Conservation (phyloP, 2,888 invertebrate species). For the Andrena chrysosceles region DNA sequence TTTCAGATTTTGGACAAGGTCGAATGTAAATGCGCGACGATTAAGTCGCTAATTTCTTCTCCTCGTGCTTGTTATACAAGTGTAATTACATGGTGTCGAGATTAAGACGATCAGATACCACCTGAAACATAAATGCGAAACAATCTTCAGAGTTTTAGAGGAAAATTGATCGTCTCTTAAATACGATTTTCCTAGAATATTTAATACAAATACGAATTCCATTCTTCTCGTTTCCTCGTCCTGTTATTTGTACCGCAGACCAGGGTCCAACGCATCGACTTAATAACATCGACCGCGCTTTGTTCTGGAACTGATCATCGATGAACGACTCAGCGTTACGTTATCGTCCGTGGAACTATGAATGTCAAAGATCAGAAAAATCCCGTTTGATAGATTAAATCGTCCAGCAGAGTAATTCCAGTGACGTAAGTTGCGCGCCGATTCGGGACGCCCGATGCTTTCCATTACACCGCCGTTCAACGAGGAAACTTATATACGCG, state of each 20-base stretch:
- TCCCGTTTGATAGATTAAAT: neutral
- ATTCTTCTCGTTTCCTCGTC: neutral
- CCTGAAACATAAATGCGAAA: too few relatives aligned
- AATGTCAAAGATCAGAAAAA: constrained; percentile 21
- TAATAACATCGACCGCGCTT: neutral
- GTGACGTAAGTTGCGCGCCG: constrained; percentile 19
- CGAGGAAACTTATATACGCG: neutral
- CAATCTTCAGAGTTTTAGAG: neutral
- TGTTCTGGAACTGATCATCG: neutral
- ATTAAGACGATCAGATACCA: too few relatives aligned
- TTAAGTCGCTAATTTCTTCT: neutral
- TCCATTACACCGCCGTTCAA: too few relatives aligned
- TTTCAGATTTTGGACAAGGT: neutral
- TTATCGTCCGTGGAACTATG: neutral
- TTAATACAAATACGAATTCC: neutral
- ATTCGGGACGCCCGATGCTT: neutral
- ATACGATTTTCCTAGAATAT: neutral
- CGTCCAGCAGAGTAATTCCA: neutral
- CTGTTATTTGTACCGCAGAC: neutral
- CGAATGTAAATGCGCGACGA: neutral
- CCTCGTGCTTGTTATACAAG: neutral
- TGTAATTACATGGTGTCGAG: too few relatives aligned
- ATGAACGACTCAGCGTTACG: too few relatives aligned
- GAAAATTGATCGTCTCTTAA: neutral
- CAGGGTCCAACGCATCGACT: neutral